A percentile compares a stretch with the other conserved stretches of the same genome.
phyloP scores from a whole-genome alignment of 2,888 invertebrate species.

The Anoncus sp. region DNA sequence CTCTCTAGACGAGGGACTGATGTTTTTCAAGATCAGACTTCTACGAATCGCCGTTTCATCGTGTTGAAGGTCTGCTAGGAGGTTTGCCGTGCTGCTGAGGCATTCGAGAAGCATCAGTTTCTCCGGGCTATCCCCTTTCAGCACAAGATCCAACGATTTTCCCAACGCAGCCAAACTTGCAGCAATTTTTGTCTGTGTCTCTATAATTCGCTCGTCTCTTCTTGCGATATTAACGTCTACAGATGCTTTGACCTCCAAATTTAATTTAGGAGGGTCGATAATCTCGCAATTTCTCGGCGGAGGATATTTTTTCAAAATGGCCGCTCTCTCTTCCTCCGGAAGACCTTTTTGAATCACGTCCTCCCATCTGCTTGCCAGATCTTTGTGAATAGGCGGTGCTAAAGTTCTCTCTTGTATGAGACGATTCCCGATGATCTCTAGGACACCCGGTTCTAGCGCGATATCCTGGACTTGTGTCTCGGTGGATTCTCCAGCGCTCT shows the following conservation, averaged over 20 bases:
- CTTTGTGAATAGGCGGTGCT: neutral
- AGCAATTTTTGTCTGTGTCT: neutral
- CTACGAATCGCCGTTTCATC: too few relatives aligned
- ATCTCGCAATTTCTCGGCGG: constrained; percentile 13
- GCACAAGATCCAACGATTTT: neutral
- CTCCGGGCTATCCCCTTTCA: neutral
- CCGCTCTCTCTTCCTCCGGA: neutral
- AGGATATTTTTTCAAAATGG: constrained; percentile 71
- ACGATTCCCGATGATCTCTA: constrained; percentile 1
- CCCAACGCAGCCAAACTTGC: neutral
- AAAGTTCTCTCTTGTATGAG: neutral
- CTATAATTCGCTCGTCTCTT: neutral
- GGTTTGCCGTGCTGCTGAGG: too few relatives aligned
- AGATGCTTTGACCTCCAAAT: constrained; percentile 3
- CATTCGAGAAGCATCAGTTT: constrained; percentile 2
- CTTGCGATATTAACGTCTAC: neutral
- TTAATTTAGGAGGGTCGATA: constrained; percentile 3
- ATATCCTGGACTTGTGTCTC: neutral
- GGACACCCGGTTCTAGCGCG: neutral
- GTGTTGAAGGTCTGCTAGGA: too few relatives aligned
- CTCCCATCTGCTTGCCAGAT: neutral
- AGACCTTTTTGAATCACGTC: constrained; percentile 14
- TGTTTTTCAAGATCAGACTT: too few relatives aligned
- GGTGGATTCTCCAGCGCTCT: too few relatives aligned
- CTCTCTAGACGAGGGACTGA: too few relatives aligned